Evolutionary conservation across 2,113 vertebrate species (phyloP), one percentile per base, ranked within the genome.

Genomic region (Cynoglossus semilaevis): DNA sequence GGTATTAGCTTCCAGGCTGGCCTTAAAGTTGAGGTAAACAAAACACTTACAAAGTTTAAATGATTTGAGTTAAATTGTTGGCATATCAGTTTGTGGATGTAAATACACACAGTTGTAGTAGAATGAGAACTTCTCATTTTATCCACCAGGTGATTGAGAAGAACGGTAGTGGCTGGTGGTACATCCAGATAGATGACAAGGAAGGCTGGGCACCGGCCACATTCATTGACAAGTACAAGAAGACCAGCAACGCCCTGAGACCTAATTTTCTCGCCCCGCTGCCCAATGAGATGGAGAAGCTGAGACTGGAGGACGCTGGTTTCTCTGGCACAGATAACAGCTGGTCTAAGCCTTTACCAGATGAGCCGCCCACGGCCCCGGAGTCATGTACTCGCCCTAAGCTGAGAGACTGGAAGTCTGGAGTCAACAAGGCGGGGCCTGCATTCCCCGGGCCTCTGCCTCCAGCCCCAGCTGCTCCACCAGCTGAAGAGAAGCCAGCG

Each of bases 1-100:
- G 97, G 97, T 10, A 99, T 99, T 78, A 99, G 97, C 81, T 99
- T 99, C 88, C 95, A 95, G 79, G 96, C 96, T 0, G 96, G 97
- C 59, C 74, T 97, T 63, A 98, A 98, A 90, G 95, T 98, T 1
- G 97, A 99, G 93, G 97, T 98, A 65, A 84, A 92, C 40, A 15
- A 37, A 11, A 29, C 47, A 34, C 5, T 3, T 12, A n/a, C n/a
- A n/a, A n/a, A n/a, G 0, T 5, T 18, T 5, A 58, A 36, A 36
- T 48, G 42, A 2, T 9, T 36, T 36, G 35, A 5, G 16, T 43
- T 54, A 3, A 51, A 37, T 49, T 3, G 35, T 36, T 36, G 5
- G 35, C 9, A 7, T 36, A 9, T 36, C 9, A 7, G 9, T 36
- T 36, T 36, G 52, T 41, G 2, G 14, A 35, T 41, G 9, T 22